Evolutionary conservation across 2,113 vertebrate species (phyloP).

Genomic region (Callaeas wilsoni): DNA sequence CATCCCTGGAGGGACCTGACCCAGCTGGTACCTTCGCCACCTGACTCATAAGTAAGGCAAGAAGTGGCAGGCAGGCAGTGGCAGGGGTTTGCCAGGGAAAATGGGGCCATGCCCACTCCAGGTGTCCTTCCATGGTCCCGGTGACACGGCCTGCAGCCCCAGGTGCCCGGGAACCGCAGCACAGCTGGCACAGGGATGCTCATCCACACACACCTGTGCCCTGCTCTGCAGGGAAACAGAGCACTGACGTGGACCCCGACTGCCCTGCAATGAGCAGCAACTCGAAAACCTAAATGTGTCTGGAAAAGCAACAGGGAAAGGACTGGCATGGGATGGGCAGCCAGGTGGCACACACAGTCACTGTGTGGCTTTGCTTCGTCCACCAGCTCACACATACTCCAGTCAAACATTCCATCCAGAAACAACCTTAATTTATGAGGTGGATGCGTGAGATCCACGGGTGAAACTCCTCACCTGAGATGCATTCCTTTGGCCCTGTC

Average conservation of each 20-base stretch:
- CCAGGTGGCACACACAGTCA: not conserved
- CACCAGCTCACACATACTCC: not conserved
- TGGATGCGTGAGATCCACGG: not conserved
- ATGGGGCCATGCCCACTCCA: not conserved
- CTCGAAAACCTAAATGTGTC: not conserved
- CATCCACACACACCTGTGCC: not conserved
- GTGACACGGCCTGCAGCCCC: not conserved
- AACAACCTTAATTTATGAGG: not conserved
- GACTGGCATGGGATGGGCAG: not conserved
- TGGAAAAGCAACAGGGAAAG: not conserved
- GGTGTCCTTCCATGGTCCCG: fast-evolving
- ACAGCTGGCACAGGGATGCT: fast-evolving
- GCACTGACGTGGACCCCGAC: not conserved
- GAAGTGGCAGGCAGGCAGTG: not conserved
- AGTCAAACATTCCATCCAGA: not conserved
- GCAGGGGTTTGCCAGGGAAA: not conserved
- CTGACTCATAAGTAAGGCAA: not conserved
- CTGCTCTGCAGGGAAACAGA: not conserved
- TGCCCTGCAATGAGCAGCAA: not conserved
- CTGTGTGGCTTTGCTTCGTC: not conserved
- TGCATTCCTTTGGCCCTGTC: not conserved
- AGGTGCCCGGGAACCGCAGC: not conserved
- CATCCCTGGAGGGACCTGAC: not conserved
- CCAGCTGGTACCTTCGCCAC: not conserved
- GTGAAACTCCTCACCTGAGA: not conserved